Evolutionary conservation across 2,113 vertebrate species (phyloP).

Genomic region (Sula dactylatra): DNA sequence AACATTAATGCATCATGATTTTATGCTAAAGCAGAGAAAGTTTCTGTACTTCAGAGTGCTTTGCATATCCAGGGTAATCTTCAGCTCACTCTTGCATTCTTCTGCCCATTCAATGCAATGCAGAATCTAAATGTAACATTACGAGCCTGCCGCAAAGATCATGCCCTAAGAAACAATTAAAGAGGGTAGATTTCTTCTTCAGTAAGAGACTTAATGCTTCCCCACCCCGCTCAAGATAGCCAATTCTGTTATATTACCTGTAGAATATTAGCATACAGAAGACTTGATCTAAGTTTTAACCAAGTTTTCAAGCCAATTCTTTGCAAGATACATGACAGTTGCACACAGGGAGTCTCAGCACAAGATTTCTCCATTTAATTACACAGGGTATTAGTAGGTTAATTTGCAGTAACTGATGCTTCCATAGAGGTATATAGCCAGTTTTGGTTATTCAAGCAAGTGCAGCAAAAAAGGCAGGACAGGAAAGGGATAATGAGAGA

Average conservation of each 20-base stretch:
- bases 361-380: background rate
- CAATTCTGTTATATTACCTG: background rate
- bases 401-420: conserved; percentile 61
- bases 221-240: background rate
- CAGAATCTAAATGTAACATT: background rate
- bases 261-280: background rate
- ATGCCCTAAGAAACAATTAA: conserved; percentile 31
- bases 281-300: background rate
- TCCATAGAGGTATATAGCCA: conserved; percentile 58
- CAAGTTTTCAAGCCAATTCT: conserved; percentile 52
- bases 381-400: conserved; percentile 11
- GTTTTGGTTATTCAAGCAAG: conserved; percentile 56
- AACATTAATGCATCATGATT: background rate
- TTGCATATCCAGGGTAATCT: background rate
- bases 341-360: conserved; percentile 24
- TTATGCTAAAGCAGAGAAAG: background rate
- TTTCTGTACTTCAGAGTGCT: background rate
- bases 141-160: conserved; percentile 52
- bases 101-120: conserved; percentile 9
- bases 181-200: background rate
- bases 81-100: background rate
- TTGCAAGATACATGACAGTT: background rate
- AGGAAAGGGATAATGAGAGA: background rate
- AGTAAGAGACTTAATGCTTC: background rate
- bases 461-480: background rate